Percentiles rank a stretch among this genome's conserved stretches.
phyloP scores from a whole-genome alignment of 2,888 invertebrate species.

The Mamestra brassicae region DNA sequence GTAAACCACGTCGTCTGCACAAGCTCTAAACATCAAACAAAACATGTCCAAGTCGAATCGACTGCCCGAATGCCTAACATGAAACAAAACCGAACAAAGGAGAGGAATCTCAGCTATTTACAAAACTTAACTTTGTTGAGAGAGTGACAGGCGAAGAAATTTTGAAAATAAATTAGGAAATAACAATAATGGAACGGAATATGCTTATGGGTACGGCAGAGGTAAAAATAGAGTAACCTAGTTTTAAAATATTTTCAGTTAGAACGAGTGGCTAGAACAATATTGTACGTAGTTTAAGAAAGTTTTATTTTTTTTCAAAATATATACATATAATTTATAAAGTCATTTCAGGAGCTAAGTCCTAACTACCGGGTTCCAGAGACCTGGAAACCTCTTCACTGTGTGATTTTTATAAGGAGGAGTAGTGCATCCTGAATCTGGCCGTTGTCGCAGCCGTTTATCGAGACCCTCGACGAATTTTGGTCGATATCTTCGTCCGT shows the following conservation, averaged over 20 bases:
- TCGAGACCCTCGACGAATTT: too few relatives aligned
- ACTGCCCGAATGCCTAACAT: conserved; percentile 59
- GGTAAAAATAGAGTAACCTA: neutral
- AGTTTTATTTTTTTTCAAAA: too few relatives aligned
- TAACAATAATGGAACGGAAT: conserved; percentile 57
- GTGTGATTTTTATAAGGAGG: too few relatives aligned
- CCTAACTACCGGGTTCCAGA: neutral
- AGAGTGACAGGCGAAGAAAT: conserved; percentile 78
- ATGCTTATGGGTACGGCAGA: conserved; percentile 2
- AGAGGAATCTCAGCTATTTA: conserved; percentile 62
- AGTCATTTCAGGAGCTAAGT: neutral
- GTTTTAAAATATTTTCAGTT: neutral
- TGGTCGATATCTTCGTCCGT: neutral
- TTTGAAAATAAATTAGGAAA: conserved; percentile 73
- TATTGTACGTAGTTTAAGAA: too few relatives aligned
- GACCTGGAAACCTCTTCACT: neutral
- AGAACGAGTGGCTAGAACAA: neutral
- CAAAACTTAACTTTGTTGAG: conserved; percentile 41
- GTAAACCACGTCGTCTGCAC: conserved; percentile 23
- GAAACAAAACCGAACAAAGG: conserved; percentile 64
- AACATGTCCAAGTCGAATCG: conserved; percentile 49
- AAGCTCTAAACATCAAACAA: conserved; percentile 55
- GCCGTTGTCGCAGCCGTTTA: too few relatives aligned
- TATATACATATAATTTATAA: too few relatives aligned
- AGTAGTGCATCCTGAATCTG: too few relatives aligned